Base-by-base conservation (phyloP, 2,888 invertebrate species). In the Andrena bucephala region DNA sequence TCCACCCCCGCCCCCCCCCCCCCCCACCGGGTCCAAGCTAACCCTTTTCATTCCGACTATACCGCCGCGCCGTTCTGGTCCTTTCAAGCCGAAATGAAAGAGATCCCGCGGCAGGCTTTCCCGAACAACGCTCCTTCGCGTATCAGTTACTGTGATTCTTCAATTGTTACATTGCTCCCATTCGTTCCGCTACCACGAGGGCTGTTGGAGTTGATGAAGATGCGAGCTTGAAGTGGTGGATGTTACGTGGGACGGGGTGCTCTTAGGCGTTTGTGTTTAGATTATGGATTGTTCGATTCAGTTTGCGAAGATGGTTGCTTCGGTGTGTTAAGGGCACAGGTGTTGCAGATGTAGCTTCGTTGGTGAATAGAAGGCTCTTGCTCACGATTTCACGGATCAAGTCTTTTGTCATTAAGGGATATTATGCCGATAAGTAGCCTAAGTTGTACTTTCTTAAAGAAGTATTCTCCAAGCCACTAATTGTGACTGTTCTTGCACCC, bases 1-100 rank as follows among this genome's bases (percentile, higher is more conserved):
- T 77, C 42, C 24, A 3, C n/a, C 2, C 31, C 67, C 54, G 54
- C 31, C 33, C 33, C 8, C 59, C 48, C 68, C 20, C 33, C 8
- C 59, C 48, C 68, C n/a, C n/a, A n/a, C n/a, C n/a, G n/a, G 73
- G 54, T 68, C 52, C 31, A 33, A 74, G 33, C 48, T 29, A 27
- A 20, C 75, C 52, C 67, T 75, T 73, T 77, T 77, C 66, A 74
- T 77, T 73, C 62, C 68, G 67, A 75, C 42, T 62, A 60, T 75
- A 75, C 27, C 68, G 67, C 66, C 36, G 52, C 73, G 75, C 33
- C 65, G 59, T 73, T 73, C 50, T 24, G 59, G 27, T 42, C 63
- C 57, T 33, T 72, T 20, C 57, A 31, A 27, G 36, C 42, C 36
- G 65, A 60, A 65, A 62, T 31, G 36, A 70, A 42, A 67, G 52